These are phyloP conservation scores for Epinephelus moara DNA, from an alignment of 2,113 vertebrate species.

Conservation along the genomic window DNA sequence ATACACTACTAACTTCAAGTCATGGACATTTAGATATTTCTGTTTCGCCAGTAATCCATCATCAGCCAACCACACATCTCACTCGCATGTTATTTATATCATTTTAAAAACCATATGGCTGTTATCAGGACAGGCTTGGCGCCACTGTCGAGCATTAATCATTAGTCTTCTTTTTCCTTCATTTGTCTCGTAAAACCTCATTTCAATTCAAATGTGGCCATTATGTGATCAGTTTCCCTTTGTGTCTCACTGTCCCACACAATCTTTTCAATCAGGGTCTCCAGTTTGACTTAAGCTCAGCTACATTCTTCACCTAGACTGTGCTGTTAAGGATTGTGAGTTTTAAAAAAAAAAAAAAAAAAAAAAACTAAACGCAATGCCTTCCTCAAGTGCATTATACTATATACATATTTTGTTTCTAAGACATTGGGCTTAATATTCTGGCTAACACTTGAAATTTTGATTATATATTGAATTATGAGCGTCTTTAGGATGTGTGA, in stretches of 20 bases:
- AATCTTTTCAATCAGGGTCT: conserved; percentile 73
- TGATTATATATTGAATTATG: conserved; percentile 66
- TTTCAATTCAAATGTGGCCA: conserved; percentile 42
- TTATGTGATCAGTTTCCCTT: conserved; percentile 41
- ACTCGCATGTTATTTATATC: conserved; percentile 15
- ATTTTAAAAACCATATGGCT: background rate
- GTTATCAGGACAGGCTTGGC: conserved; percentile 24
- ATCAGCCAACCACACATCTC: conserved; percentile 36
- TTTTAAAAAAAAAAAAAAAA: conserved; percentile 46
- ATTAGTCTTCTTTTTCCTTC: conserved; percentile 34
- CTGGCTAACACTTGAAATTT: conserved; percentile 80
- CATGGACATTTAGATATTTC: conserved; percentile 41
- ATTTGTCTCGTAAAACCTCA: conserved; percentile 36
- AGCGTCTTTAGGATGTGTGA: conserved; percentile 67
- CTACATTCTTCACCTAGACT: conserved; percentile 69
- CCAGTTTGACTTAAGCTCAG: conserved; percentile 63
- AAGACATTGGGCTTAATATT: conserved; percentile 73
- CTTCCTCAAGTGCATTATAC: conserved; percentile 83
- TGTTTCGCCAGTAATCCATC: conserved; percentile 26
- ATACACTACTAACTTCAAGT: conserved; percentile 54
- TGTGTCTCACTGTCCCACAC: conserved; percentile 48
- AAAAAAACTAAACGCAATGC: conserved; percentile 61
- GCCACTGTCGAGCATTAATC: conserved; percentile 23
- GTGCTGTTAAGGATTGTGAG: conserved; percentile 77
- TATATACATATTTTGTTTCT: conserved; percentile 74